A percentile compares a stretch with the other conserved stretches of the same genome.
These are phyloP conservation scores for Carassius auratus DNA, from an alignment of 2,113 vertebrate genomes.

Conservation along the genomic window DNA sequence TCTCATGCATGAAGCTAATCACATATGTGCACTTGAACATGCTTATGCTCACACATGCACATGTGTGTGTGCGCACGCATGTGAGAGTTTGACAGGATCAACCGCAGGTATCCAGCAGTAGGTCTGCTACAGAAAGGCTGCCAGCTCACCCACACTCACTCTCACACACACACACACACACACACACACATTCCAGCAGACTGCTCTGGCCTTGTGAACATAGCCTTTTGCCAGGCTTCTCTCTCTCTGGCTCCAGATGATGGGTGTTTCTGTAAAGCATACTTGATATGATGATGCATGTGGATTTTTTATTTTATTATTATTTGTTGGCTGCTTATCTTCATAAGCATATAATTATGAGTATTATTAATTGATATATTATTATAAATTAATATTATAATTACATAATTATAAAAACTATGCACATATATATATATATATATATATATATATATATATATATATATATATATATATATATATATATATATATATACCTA, in stretches of 20 bases:
- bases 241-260: constrained; percentile 19
- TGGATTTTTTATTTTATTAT: not conserved
- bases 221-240: constrained; percentile 54
- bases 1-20: constrained; percentile 1
- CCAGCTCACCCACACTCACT: constrained; percentile 39
- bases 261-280: constrained; percentile 10
- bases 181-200: constrained; percentile 70
- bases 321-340: too few relatives aligned
- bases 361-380: too few relatives aligned
- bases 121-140: constrained; percentile 45
- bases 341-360: too few relatives aligned
- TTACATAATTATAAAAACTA: too few relatives aligned
- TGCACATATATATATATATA: too few relatives aligned
- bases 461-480: too few relatives aligned
- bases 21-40: constrained; percentile 20
- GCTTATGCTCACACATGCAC: not conserved
- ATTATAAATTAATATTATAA: too few relatives aligned
- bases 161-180: constrained; percentile 21
- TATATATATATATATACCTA: too few relatives aligned
- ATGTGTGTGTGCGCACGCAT: not conserved
- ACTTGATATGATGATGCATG: not conserved
- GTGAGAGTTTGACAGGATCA: constrained; percentile 54
- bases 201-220: constrained; percentile 64
- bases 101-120: constrained; percentile 64
- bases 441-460: too few relatives aligned